A percentile compares a stretch with the other conserved stretches of the same genome.
These are phyloP conservation scores for Sorex fumeus DNA, from an alignment of 2,113 vertebrate species.

Conservation along the genomic window DNA sequence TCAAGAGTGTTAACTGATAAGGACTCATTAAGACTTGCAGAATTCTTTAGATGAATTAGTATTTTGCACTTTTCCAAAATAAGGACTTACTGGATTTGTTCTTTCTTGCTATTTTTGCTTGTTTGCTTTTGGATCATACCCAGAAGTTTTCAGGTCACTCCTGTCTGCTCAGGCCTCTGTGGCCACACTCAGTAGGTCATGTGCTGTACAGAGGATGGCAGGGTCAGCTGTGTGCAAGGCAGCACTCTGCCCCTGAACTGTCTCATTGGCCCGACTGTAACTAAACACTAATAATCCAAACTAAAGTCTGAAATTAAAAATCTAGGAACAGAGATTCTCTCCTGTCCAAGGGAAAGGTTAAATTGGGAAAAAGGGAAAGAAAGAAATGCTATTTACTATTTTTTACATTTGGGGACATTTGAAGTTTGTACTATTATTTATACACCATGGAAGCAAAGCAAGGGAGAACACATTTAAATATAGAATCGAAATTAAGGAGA, in stretches of 20 bases:
- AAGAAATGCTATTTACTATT: not conserved
- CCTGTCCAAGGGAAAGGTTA: not conserved
- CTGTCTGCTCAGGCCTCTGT: no score
- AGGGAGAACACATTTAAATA: not conserved
- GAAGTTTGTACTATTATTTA: not conserved
- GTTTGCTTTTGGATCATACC: no score
- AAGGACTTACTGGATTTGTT: no score
- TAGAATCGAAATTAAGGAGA: constrained; percentile 34
- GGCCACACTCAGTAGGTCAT: no score
- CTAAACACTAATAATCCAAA: not conserved
- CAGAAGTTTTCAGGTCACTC: no score
- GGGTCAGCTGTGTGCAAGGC: no score
- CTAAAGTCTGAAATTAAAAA: constrained; percentile 1
- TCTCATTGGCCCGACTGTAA: not conserved
- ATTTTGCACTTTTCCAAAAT: not conserved
- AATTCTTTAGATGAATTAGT: not conserved
- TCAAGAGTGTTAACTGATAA: not conserved
- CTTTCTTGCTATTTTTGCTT: no score
- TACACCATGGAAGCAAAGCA: not conserved
- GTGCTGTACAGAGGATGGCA: no score
- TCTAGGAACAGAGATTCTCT: not conserved
- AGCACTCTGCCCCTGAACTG: no score
- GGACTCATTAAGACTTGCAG: not conserved
- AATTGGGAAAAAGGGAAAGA: no score
- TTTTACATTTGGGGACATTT: not conserved